These are phyloP conservation scores for Pleuronectes platessa DNA, from an alignment of 2,113 vertebrate genomes.

Conservation along the genomic window DNA sequence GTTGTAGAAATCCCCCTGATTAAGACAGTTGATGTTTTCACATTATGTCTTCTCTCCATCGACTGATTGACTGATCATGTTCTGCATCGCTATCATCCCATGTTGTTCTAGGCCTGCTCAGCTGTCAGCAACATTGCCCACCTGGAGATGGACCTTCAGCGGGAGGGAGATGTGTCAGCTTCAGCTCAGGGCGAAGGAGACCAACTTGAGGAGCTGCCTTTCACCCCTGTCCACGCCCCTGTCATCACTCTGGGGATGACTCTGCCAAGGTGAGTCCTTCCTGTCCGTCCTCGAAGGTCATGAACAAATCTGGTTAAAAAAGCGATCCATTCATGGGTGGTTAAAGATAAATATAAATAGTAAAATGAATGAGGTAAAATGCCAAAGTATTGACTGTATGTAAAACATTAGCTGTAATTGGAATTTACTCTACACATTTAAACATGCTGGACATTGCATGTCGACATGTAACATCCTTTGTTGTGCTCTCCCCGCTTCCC, in stretches of 20 bases:
- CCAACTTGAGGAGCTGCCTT: conserved; percentile 87
- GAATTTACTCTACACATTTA: neutral
- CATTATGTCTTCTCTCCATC: neutral
- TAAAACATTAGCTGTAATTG: neutral
- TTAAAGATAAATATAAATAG: no score
- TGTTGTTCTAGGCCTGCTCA: conserved; percentile 42
- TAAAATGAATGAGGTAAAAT: no score
- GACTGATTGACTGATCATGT: neutral
- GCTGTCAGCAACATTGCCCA: conserved; percentile 83
- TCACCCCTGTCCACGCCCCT: conserved; percentile 88
- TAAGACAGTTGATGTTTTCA: neutral
- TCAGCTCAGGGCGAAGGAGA: conserved; percentile 36
- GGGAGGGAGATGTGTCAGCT: conserved; percentile 52
- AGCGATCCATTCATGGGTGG: neutral
- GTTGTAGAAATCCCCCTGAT: no score
- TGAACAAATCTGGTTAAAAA: neutral
- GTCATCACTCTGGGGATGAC: conserved; percentile 84
- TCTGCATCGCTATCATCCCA: neutral
- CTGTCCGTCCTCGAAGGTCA: neutral
- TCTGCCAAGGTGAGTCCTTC: conserved; percentile 83
- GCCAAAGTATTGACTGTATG: no score
- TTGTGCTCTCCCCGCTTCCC: neutral
- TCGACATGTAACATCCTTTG: neutral
- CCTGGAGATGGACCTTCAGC: conserved; percentile 81
- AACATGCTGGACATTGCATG: neutral